Evolutionary conservation across 2,888 invertebrate genomes (phyloP).

Genomic region (Mycalesis mineus): DNA sequence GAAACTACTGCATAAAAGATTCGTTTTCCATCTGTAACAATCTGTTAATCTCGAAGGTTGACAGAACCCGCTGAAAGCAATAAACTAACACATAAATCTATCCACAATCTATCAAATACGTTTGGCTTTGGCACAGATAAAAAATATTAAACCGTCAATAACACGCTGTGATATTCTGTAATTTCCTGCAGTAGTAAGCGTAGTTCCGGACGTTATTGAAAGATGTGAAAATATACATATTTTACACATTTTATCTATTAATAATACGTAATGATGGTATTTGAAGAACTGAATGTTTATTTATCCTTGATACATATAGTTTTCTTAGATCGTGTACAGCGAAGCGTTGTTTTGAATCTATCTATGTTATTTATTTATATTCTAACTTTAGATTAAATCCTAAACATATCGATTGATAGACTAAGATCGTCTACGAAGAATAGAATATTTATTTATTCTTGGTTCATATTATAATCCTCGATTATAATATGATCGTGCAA

Average conservation of each 20-base stretch:
- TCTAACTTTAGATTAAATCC: too few relatives aligned
- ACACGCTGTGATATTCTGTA: background rate
- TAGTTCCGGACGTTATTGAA: background rate
- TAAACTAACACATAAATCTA: background rate
- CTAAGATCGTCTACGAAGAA: background rate
- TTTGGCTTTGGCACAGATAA: background rate
- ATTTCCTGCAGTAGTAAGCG: background rate
- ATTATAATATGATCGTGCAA: background rate
- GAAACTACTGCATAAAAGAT: too few relatives aligned
- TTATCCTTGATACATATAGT: background rate
- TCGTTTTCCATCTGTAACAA: background rate
- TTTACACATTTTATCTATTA: background rate
- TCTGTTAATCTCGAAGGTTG: background rate
- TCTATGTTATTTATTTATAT: too few relatives aligned
- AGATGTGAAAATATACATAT: conserved; percentile 1
- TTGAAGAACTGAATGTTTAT: background rate
- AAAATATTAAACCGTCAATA: background rate
- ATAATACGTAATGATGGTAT: background rate
- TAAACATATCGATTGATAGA: background rate
- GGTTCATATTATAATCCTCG: background rate
- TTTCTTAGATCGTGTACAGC: background rate
- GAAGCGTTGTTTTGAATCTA: background rate
- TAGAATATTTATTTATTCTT: background rate
- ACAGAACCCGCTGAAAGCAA: background rate
- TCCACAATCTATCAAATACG: too few relatives aligned